phyloP scores from a whole-genome alignment of 92 coral and sea anemone genomes.

The Phenganax subtilis region DNA sequence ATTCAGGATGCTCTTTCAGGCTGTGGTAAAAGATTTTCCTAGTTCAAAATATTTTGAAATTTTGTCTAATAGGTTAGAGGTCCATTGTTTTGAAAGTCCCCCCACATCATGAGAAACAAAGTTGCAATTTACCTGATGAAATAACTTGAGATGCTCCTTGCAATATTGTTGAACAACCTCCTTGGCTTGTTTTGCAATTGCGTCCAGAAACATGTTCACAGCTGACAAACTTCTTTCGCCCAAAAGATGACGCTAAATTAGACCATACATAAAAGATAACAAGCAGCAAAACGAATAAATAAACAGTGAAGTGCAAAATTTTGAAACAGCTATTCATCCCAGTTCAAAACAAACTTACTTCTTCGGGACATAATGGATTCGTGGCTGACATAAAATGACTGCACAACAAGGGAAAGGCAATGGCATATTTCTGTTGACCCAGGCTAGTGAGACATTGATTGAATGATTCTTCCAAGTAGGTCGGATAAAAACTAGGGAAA shows the following conservation, averaged over 20 bases:
- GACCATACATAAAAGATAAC: background rate
- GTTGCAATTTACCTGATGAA: constrained; percentile 65
- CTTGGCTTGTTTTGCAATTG: constrained; percentile 95
- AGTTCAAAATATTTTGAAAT: too few relatives aligned
- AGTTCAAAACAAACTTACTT: constrained; percentile 49
- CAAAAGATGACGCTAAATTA: constrained; percentile 80
- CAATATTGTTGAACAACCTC: constrained; percentile 74
- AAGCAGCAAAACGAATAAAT: background rate
- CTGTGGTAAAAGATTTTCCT: too few relatives aligned
- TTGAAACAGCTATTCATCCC: too few relatives aligned
- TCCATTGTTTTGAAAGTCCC: too few relatives aligned
- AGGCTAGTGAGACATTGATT: constrained; percentile 58
- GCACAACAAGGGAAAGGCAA: constrained; percentile 80
- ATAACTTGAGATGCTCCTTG: constrained; percentile 76
- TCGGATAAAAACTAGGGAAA: constrained; percentile 76
- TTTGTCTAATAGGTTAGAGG: too few relatives aligned
- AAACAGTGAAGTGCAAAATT: background rate
- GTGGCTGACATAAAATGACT: constrained; percentile 95
- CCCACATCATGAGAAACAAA: background rate
- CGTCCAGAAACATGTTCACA: constrained; percentile 84
- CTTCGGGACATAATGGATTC: constrained; percentile 90
- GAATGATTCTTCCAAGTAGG: constrained; percentile 78
- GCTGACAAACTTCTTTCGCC: constrained; percentile 97
- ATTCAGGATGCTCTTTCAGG: too few relatives aligned
- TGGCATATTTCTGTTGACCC: constrained; percentile 59